phyloP scores from a whole-genome alignment of 2,113 vertebrate genomes.

The Menura novaehollandiae region DNA sequence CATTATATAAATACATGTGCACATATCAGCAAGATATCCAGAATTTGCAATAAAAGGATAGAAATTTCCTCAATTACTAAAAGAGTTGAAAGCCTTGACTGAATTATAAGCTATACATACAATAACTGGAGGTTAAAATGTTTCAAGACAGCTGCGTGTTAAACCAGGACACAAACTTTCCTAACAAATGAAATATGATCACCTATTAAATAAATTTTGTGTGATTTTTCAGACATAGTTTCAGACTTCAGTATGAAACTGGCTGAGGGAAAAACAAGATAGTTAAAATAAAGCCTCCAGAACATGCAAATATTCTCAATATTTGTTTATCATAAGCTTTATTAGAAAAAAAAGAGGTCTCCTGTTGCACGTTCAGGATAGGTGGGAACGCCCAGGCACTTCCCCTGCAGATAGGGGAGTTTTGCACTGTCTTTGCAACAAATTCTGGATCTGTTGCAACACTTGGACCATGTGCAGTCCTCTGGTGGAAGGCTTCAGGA shows the following conservation, averaged over 20 bases:
- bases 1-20: neutral
- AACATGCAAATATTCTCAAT: neutral
- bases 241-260: neutral
- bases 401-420: neutral
- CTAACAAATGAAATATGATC: neutral
- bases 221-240: neutral
- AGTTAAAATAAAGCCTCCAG: neutral
- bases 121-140: neutral
- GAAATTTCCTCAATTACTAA: neutral
- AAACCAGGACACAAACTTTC: neutral
- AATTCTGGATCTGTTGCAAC: neutral
- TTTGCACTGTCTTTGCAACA: neutral
- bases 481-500: neutral
- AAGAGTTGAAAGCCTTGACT: neutral
- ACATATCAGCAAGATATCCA: neutral
- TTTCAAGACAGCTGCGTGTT: neutral
- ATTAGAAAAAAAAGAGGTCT: neutral
- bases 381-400: neutral
- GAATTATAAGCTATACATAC: neutral
- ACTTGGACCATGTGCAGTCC: neutral
- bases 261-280: fast-evolving
- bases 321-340: neutral
- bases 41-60: neutral
- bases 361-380: neutral
- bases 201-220: neutral